phyloP scores from a whole-genome alignment of 1,140 invertebrate species.

The Tribolium madens region DNA sequence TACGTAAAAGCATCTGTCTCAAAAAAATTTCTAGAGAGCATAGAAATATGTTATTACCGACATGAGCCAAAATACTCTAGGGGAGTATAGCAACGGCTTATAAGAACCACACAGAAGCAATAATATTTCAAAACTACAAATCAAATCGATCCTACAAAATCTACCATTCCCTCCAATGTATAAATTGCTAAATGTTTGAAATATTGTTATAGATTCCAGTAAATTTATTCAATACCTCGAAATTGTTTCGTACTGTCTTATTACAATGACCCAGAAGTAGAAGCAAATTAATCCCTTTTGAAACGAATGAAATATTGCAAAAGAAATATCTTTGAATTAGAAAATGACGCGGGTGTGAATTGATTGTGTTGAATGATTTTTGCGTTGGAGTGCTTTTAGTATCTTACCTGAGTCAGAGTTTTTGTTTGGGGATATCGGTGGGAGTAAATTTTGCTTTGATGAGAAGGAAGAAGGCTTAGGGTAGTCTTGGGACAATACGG shows the following conservation, averaged over 20 bases:
- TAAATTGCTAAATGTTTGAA: constrained; percentile 53
- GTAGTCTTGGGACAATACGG: constrained; percentile 18
- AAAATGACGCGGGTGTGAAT: too few species aligned
- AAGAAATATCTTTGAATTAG: too few species aligned
- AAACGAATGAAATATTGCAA: constrained; percentile 7
- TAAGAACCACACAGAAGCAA: constrained; percentile 32
- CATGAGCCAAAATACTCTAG: constrained; percentile 3
- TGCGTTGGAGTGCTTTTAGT: constrained; percentile 20
- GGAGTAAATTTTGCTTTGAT: constrained; percentile 16
- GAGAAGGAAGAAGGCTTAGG: constrained; percentile 14
- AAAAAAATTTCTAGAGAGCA: constrained; percentile 26
- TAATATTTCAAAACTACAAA: constrained; percentile 55
- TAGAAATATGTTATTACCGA: constrained; percentile 18
- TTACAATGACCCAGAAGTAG: too few species aligned
- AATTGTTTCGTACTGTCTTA: constrained; percentile 2
- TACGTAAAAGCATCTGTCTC: background rate
- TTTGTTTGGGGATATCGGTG: constrained; percentile 24
- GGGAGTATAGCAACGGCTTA: constrained; percentile 1
- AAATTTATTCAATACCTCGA: background rate
- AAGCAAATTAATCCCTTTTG: background rate
- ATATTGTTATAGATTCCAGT: constrained; percentile 52
- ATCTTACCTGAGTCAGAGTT: background rate
- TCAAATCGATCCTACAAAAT: constrained; percentile 54
- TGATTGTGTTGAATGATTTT: background rate
- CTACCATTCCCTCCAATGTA: constrained; percentile 42